Evolutionary conservation across 2,888 invertebrate species (phyloP).

Genomic region (Tanaodytes sp.): DNA sequence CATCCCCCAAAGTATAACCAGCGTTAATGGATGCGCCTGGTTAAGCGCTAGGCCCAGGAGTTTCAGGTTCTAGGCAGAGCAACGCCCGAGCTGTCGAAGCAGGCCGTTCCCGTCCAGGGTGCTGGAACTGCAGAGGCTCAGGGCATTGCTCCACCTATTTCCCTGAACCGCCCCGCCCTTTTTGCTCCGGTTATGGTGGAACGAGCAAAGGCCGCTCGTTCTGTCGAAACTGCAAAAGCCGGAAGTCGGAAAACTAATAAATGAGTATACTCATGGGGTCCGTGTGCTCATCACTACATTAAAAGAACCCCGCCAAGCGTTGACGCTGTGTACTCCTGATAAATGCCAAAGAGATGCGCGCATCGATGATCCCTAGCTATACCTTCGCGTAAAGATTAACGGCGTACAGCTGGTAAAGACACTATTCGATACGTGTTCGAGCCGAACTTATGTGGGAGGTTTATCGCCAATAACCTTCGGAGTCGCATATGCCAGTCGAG

Average conservation of each 20-base stretch:
- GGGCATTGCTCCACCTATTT: neutral
- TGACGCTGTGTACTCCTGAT: neutral
- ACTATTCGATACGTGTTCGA: neutral
- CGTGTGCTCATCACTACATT: neutral
- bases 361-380: neutral
- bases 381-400: neutral
- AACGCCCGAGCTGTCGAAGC: neutral
- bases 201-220: neutral
- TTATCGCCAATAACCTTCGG: too few relatives aligned
- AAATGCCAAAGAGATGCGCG: neutral
- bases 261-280: slow-evolving; percentile 12
- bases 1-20: too few relatives aligned
- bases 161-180: neutral
- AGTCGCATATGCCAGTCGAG: neutral
- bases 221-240: neutral
- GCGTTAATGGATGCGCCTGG: too few relatives aligned
- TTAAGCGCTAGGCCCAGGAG: too few relatives aligned
- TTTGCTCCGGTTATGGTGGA: neutral
- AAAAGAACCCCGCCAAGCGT: neutral
- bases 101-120: neutral
- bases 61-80: too few relatives aligned
- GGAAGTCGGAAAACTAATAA: neutral
- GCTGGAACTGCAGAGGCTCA: neutral
- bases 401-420: neutral
- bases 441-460: neutral